These are phyloP conservation scores for Nymphalis io DNA, from an alignment of 1,140 invertebrate genomes.

Conservation along the genomic window DNA sequence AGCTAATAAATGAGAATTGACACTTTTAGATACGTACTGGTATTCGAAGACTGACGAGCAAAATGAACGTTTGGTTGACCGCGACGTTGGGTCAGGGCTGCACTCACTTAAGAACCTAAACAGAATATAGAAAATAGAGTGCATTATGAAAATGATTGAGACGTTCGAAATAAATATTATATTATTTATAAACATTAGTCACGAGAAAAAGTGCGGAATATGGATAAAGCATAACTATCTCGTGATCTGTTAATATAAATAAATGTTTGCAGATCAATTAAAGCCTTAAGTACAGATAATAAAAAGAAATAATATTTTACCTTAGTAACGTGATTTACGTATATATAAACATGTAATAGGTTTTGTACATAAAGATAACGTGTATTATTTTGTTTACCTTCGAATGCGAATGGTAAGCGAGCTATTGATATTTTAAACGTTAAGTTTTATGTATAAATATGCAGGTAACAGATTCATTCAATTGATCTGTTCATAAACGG, in stretches of 20 bases:
- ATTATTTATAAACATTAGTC: conserved; percentile 12
- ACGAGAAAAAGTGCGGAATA: conserved; percentile 16
- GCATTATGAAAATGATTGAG: background rate
- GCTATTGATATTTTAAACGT: too few species aligned
- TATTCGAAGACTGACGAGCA: conserved; percentile 23
- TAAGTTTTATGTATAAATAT: background rate
- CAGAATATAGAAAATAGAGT: background rate
- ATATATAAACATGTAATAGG: background rate
- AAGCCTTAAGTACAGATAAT: conserved; percentile 25
- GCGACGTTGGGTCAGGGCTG: conserved; percentile 29
- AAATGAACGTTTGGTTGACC: conserved; percentile 35
- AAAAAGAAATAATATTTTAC: conserved; percentile 9
- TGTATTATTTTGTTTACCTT: background rate
- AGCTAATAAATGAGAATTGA: conserved; percentile 11
- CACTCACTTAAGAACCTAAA: conserved; percentile 14
- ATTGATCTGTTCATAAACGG: conserved; percentile 33
- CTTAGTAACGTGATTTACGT: conserved; percentile 24
- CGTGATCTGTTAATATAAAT: conserved; percentile 21
- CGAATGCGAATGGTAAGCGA: too few species aligned
- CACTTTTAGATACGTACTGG: conserved; percentile 6
- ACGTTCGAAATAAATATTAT: background rate
- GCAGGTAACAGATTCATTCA: background rate
- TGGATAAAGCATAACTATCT: conserved; percentile 16
- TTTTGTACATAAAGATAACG: background rate
- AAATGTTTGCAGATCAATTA: conserved; percentile 25